A percentile compares a stretch with the other conserved stretches of the same genome.
Conservation (phyloP, 2,113 vertebrate species). For the Stigmatopora argus region DNA sequence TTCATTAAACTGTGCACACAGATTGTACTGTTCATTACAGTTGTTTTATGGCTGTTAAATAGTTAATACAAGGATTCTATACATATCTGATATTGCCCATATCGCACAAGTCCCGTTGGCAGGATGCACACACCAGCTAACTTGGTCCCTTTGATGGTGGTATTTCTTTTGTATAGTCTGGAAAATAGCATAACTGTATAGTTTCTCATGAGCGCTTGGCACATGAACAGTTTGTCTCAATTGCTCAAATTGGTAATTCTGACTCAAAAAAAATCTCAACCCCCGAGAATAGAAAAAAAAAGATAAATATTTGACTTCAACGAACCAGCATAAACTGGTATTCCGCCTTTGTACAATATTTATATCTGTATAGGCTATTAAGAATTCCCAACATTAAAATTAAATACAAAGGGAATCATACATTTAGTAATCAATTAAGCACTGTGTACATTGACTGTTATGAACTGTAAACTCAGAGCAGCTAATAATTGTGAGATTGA, state of each 20-base stretch:
- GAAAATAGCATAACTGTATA: conserved; percentile 58
- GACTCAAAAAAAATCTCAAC: conserved; percentile 45
- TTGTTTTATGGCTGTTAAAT: conserved; percentile 60
- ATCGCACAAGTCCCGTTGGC: conserved; percentile 61
- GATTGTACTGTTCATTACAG: conserved; percentile 53
- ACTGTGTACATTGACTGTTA: conserved; percentile 64
- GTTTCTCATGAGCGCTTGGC: conserved; percentile 29
- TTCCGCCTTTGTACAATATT: conserved; percentile 73
- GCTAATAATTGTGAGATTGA: conserved; percentile 57
- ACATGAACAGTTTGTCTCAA: conserved; percentile 29
- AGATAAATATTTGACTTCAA: conserved; percentile 74
- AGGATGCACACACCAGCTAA: conserved; percentile 61
- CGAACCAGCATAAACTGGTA: conserved; percentile 72
- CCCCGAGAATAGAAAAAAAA: conserved; percentile 13
- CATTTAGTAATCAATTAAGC: conserved; percentile 59
- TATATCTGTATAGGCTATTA: conserved; percentile 71
- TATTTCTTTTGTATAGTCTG: conserved; percentile 42
- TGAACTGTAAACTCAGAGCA: conserved; percentile 73
- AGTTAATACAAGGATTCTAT: conserved; percentile 56
- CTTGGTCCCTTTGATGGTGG: conserved; percentile 69
- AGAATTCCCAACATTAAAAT: conserved; percentile 71
- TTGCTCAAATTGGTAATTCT: conserved; percentile 45
- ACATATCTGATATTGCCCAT: conserved; percentile 55
- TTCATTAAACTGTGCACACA: conserved; percentile 55
- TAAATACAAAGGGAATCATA: conserved; percentile 67